Conservation (phyloP, 2,888 invertebrate species). For the Aromia moschata region DNA sequence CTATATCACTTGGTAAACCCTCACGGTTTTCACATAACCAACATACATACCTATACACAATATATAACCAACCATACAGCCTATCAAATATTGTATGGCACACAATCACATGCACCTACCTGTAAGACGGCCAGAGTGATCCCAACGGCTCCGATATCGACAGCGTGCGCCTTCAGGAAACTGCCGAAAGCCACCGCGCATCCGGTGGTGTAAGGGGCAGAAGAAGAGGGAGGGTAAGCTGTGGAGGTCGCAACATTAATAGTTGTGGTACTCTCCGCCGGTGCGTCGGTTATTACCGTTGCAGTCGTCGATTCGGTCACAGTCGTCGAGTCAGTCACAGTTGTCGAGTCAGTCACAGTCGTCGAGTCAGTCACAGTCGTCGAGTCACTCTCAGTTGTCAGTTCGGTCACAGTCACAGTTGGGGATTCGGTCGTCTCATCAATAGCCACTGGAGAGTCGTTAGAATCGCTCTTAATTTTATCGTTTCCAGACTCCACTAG, state of each 20-base stretch:
- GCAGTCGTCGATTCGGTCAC: neutral
- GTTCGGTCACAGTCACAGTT: neutral
- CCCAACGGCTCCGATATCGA: conserved; percentile 82
- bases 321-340: neutral
- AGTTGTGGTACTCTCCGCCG: neutral
- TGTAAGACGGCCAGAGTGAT: conserved; percentile 86
- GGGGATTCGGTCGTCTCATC: neutral
- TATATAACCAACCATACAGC: too few relatives aligned
- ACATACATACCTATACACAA: too few relatives aligned
- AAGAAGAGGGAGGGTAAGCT: conserved; percentile 27
- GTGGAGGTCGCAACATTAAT: conserved; percentile 5
- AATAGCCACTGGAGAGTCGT: neutral
- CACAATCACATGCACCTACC: conserved; percentile 67
- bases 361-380: neutral
- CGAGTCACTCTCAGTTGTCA: neutral
- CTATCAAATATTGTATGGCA: too few relatives aligned
- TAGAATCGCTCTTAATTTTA: too few relatives aligned
- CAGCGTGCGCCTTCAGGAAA: conserved; percentile 75
- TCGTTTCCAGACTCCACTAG: too few relatives aligned
- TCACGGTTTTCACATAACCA: too few relatives aligned
- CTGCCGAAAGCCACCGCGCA: conserved; percentile 72
- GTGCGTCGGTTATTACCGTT: neutral
- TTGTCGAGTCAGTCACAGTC: neutral
- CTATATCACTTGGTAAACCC: too few relatives aligned
- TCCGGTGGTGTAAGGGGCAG: conserved; percentile 67